Base-by-base conservation (phyloP, 2,113 vertebrate genomes). In the Rhinopomastus cyanomelas region DNA sequence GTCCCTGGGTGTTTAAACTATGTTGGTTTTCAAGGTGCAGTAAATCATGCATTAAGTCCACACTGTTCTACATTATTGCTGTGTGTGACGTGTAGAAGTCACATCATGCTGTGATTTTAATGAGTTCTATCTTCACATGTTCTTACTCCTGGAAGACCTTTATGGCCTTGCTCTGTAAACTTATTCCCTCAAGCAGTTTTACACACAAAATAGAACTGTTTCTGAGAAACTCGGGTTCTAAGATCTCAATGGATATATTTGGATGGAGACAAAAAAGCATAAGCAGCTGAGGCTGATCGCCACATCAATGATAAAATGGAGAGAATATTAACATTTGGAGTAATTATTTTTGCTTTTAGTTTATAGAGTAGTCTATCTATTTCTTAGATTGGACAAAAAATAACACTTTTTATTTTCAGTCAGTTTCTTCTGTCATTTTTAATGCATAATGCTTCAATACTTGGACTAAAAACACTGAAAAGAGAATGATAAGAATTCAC, bases 21-120 rank as follows among this genome's bases (percentile, higher is more conserved):
- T 29, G 53, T 25, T 80, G n/a, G 15, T 76, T 82, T 87, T 80
- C 62, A 44, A 49, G 51, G 46, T 52, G 57, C 87, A 82, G 64
- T 80, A 74, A 89, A 87, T 72, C n/a, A 82, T 52, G 7, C 55
- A 85, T 82, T 8, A 93, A 87, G 64, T 77, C 60, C 56, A 44
- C 59, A 66, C 8, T 34, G 37, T 81, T 91, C 68, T 69, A 64
- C 71, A 90, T 79, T 78, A 89, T 93, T 90, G 92, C 73, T 73
- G 76, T 76, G 26, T 85, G 81, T 82, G 79, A 69, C 62, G 82
- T 0, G 0, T 52, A 20, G 59, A 93, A 89, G 60, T 59, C 64
- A 59, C 68, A 67, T 52, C 90, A 91, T 60, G 59, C 81, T 92
- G 77, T 81, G 90, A 96, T 87, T 92, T 90, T 90, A 90, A 95